phyloP scores from a whole-genome alignment of 2,888 invertebrate genomes.

The Ectemnius lituratus region DNA sequence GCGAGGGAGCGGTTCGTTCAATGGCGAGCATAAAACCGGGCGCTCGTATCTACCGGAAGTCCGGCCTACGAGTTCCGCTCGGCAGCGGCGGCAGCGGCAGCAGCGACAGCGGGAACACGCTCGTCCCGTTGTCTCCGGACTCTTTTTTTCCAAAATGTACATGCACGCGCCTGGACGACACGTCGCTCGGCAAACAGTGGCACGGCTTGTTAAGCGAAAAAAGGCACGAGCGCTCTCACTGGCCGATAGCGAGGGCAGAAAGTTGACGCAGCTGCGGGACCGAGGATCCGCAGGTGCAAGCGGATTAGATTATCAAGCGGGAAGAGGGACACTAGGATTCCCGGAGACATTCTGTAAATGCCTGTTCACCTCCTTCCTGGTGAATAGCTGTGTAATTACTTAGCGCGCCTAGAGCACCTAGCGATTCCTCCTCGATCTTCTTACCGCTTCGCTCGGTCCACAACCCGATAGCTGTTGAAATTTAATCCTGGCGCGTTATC shows the following conservation, averaged over 20 bases:
- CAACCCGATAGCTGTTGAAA: background rate
- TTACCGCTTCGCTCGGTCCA: background rate
- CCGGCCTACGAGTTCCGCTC: slow-evolving; percentile 77
- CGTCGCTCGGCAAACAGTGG: slow-evolving; percentile 34
- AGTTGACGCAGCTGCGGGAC: slow-evolving; percentile 54
- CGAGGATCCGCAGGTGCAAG: slow-evolving; percentile 48
- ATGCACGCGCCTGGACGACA: background rate
- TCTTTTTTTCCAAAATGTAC: slow-evolving; percentile 29
- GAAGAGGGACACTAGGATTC: background rate
- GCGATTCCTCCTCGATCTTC: background rate
- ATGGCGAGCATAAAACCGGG: slow-evolving; percentile 64
- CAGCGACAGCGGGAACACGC: slow-evolving; percentile 53
- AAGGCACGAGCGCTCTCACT: slow-evolving; percentile 17
- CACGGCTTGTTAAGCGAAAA: slow-evolving; percentile 45
- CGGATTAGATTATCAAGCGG: slow-evolving; percentile 48
- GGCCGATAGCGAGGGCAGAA: slow-evolving; percentile 26
- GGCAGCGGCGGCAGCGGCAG: slow-evolving; percentile 34
- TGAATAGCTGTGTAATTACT: background rate
- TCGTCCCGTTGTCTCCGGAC: slow-evolving; percentile 60
- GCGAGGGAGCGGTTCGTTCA: slow-evolving; percentile 60
- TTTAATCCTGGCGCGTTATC: background rate
- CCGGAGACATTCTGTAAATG: background rate
- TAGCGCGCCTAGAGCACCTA: background rate
- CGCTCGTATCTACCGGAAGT: slow-evolving; percentile 76
- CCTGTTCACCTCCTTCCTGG: background rate